phyloP scores from a whole-genome alignment of 1,140 invertebrate genomes.

The Homarus americanus region DNA sequence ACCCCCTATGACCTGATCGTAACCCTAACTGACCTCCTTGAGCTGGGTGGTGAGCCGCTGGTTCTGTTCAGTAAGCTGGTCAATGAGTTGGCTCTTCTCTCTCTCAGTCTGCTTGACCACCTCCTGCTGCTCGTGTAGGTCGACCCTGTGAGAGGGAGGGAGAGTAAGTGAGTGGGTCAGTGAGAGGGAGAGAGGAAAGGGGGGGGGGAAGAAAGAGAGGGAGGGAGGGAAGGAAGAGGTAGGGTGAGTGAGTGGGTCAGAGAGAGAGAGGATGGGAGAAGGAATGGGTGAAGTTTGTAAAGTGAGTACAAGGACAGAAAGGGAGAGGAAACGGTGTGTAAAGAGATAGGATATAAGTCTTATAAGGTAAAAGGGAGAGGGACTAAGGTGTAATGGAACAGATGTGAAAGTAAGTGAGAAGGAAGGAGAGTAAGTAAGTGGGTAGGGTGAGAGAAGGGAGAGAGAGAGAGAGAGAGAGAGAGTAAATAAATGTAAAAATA shows the following conservation, averaged over 20 bases:
- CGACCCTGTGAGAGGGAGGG: conserved; percentile 16
- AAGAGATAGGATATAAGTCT: no score
- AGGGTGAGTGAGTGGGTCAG: no score
- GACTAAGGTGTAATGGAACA: no score
- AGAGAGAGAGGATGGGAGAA: not conserved
- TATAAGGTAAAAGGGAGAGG: no score
- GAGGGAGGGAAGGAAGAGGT: not conserved
- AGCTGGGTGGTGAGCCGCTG: conserved; percentile 91
- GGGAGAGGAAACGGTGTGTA: not conserved
- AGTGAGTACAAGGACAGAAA: not conserved
- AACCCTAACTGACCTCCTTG: conserved; percentile 84
- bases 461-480: conserved; percentile 1
- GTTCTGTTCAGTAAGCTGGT: conserved; percentile 94
- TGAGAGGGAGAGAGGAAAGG: not conserved
- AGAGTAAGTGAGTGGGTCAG: not conserved
- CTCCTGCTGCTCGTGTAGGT: conserved; percentile 82
- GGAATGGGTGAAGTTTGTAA: not conserved
- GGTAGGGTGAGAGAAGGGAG: no score
- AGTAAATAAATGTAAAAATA: not conserved
- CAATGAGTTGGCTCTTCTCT: conserved; percentile 88
- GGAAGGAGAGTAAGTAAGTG: no score
- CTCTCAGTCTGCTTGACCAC: conserved; percentile 86
- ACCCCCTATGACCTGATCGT: no score
- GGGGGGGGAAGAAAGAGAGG: no score
- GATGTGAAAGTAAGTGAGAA: no score